Percentiles rank a stretch among this genome's conserved stretches.
Conservation (phyloP, 2,797 vertebrate species). For the Serranus cabrilla region DNA sequence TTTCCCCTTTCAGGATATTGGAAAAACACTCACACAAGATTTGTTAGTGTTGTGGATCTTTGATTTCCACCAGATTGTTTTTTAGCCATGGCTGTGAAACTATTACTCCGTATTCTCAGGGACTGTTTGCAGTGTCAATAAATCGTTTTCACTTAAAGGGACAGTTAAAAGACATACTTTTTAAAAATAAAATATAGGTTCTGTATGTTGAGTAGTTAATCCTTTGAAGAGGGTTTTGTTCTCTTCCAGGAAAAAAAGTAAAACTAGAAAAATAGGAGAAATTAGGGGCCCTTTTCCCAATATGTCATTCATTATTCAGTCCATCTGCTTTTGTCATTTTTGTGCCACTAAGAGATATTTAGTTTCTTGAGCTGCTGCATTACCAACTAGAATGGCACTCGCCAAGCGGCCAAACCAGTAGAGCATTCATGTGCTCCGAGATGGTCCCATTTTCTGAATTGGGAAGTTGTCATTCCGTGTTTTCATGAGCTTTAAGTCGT, state of each 20-base stretch:
- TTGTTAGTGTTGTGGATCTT: not conserved
- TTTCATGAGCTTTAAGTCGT: too few relatives aligned
- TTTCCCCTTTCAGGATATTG: slow-evolving; percentile 10
- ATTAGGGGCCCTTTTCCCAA: not conserved
- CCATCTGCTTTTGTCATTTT: not conserved
- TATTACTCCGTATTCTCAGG: not conserved
- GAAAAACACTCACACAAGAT: not conserved
- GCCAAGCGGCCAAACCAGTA: too few relatives aligned
- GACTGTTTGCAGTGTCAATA: not conserved
- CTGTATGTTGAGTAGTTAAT: not conserved
- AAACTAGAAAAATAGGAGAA: not conserved
- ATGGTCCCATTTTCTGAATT: too few relatives aligned
- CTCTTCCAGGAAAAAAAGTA: not conserved
- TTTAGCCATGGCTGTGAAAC: not conserved
- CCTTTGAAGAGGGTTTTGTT: not conserved
- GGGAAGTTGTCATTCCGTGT: too few relatives aligned
- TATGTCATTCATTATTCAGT: not conserved
- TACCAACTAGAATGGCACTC: too few relatives aligned
- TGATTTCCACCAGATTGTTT: not conserved
- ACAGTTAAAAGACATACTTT: not conserved
- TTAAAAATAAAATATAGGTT: not conserved
- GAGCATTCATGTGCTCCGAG: too few relatives aligned
- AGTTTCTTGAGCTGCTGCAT: too few relatives aligned
- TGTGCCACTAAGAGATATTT: not conserved
- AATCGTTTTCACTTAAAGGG: not conserved